phyloP scores from a whole-genome alignment of 2,113 vertebrate species.

The Syngnathus typhle region DNA sequence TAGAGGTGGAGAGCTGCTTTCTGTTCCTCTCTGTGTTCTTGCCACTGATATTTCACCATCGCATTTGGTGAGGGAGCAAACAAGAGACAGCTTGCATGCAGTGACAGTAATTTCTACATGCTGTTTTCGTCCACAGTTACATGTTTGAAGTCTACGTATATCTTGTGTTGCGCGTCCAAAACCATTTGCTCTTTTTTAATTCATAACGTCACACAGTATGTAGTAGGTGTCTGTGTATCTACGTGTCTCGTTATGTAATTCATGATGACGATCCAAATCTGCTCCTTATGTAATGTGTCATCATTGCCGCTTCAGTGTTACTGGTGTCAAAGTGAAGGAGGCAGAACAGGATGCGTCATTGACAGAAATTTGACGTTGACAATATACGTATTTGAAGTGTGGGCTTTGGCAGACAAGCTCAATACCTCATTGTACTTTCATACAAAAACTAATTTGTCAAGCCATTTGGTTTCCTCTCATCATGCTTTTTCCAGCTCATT shows the following conservation, averaged over 20 bases:
- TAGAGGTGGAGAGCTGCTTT: constrained; percentile 35
- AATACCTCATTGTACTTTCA: not conserved
- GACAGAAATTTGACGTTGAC: constrained; percentile 10
- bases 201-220: not conserved
- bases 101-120: constrained; percentile 33
- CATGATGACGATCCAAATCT: constrained; percentile 19
- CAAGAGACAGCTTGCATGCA: constrained; percentile 26
- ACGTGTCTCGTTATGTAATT: constrained; percentile 24
- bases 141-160: too few species aligned
- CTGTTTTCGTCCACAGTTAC: not conserved
- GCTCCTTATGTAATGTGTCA: constrained; percentile 28
- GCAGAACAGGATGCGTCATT: constrained; percentile 17
- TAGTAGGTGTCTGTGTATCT: constrained; percentile 19
- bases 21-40: constrained; percentile 36
- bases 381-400: constrained; percentile 9
- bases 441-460: not conserved
- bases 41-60: constrained; percentile 33
- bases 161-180: too few species aligned
- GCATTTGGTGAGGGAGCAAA: constrained; percentile 27
- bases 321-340: constrained; percentile 44
- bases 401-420: not conserved
- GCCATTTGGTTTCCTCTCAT: not conserved
- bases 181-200: not conserved
- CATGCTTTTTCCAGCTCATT: not conserved
- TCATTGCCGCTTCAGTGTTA: constrained; percentile 12